A percentile compares a stretch with the other conserved stretches of the same genome.
Conservation (phyloP, 1,140 invertebrate genomes). For the Calephelis nemesis region DNA sequence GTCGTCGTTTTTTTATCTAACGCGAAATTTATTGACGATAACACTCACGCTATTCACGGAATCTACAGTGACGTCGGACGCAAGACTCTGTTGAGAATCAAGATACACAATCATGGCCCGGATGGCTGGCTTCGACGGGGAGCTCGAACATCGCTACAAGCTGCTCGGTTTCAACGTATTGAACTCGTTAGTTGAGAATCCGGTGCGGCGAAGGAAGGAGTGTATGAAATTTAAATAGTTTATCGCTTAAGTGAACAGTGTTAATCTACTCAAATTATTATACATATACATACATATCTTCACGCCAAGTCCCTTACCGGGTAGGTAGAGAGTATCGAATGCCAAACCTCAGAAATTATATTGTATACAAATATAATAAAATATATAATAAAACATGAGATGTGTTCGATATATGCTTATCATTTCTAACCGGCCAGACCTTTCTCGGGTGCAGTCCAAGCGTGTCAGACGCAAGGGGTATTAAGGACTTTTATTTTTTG, state of each 20-base stretch:
- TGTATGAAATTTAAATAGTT: not conserved
- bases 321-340: not conserved
- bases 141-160: conserved; percentile 4
- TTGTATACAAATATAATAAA: conserved; percentile 2
- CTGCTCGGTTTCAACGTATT: conserved; percentile 4
- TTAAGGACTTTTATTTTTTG: not conserved
- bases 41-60: not conserved
- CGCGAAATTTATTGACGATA: not conserved
- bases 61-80: conserved; percentile 1
- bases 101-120: conserved; percentile 1
- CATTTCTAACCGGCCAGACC: not conserved
- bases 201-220: conserved; percentile 2
- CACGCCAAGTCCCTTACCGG: too few species aligned
- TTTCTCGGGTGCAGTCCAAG: not conserved
- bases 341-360: not conserved
- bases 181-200: conserved; percentile 2
- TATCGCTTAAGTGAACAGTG: conserved; percentile 3
- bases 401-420: not conserved
- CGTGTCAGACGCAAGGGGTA: conserved; percentile 2
- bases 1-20: conserved; percentile 1
- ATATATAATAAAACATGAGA: conserved; percentile 3
- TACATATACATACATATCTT: too few species aligned
- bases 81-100: conserved; percentile 6
- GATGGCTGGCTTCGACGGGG: conserved; percentile 2
- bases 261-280: not conserved